phyloP scores from a whole-genome alignment of 2,888 invertebrate genomes.

The Pomacea canaliculata region DNA sequence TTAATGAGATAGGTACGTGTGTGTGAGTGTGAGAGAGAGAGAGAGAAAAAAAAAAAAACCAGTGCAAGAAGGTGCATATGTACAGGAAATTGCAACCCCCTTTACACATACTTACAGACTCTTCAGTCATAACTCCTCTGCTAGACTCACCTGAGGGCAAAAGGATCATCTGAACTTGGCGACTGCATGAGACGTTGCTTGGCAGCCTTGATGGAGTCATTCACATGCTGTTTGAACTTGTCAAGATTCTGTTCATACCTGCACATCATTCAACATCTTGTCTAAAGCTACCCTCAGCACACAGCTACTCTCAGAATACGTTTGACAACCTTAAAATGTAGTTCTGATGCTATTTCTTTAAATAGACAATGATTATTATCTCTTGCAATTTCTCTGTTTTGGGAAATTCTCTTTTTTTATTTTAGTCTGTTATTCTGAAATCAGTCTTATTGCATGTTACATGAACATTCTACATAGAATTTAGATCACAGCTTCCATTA shows the following conservation, averaged over 20 bases:
- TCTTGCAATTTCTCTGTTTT: too few species aligned
- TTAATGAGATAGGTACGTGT: too few species aligned
- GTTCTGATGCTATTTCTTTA: too few species aligned
- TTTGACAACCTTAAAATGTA: too few species aligned
- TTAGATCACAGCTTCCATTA: too few species aligned
- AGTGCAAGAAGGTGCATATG: background rate
- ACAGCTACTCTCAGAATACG: background rate
- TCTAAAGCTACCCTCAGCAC: background rate
- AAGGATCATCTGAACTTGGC: conserved; percentile 82
- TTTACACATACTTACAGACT: background rate
- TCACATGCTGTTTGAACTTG: conserved; percentile 79
- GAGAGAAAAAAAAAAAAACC: background rate
- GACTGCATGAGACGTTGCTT: conserved; percentile 83
- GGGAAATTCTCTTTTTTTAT: too few species aligned
- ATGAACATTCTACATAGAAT: too few species aligned
- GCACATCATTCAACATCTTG: conserved; percentile 53
- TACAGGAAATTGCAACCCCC: background rate
- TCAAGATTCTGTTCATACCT: conserved; percentile 82
- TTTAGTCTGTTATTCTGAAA: too few species aligned
- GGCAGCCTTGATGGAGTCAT: conserved; percentile 80
- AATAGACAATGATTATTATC: background rate
- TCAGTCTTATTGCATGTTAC: too few species aligned
- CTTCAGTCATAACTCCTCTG: background rate
- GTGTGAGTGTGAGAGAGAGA: background rate
- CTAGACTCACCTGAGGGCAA: conserved; percentile 77